These are phyloP conservation scores for Drosophila silvestris DNA, from an alignment of 2,888 invertebrate genomes.

Conservation along the genomic window DNA sequence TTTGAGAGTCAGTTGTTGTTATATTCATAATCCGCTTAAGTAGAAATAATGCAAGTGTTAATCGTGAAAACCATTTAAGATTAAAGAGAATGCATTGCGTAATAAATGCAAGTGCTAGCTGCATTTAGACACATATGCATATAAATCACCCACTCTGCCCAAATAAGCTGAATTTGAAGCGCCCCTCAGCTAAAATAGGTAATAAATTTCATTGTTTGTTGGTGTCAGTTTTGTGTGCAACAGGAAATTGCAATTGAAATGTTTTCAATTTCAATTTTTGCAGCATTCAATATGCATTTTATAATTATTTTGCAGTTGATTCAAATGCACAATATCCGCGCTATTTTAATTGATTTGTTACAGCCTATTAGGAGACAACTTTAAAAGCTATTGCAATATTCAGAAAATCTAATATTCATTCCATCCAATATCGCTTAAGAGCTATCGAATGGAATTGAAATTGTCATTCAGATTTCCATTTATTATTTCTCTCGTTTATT, in stretches of 20 bases:
- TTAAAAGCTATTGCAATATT: not conserved
- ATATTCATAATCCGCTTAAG: conserved; percentile 52
- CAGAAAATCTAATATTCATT: not conserved
- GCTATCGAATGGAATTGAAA: not conserved
- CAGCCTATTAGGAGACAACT: not conserved
- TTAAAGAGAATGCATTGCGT: conserved; percentile 32
- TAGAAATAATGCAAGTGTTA: conserved; percentile 34
- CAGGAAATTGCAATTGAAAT: conserved; percentile 64
- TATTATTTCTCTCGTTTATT: not conserved
- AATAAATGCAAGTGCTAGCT: not conserved
- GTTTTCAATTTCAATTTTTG: conserved; percentile 36
- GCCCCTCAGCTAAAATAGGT: conserved; percentile 30
- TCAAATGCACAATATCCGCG: not conserved
- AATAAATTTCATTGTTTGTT: conserved; percentile 50
- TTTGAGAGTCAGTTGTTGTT: conserved; percentile 5
- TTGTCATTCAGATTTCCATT: not conserved
- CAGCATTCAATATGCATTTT: conserved; percentile 35
- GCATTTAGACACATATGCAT: conserved; percentile 23
- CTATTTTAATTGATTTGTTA: conserved; percentile 6
- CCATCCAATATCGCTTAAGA: not conserved
- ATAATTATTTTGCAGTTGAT: conserved; percentile 40
- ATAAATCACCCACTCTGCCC: conserved; percentile 29
- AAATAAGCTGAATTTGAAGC: conserved; percentile 6
- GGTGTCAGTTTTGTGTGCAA: conserved; percentile 33
- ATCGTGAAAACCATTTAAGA: conserved; percentile 49